Evolutionary conservation across 2,888 invertebrate genomes (phyloP).

Genomic region (Argyresthia albistria): DNA sequence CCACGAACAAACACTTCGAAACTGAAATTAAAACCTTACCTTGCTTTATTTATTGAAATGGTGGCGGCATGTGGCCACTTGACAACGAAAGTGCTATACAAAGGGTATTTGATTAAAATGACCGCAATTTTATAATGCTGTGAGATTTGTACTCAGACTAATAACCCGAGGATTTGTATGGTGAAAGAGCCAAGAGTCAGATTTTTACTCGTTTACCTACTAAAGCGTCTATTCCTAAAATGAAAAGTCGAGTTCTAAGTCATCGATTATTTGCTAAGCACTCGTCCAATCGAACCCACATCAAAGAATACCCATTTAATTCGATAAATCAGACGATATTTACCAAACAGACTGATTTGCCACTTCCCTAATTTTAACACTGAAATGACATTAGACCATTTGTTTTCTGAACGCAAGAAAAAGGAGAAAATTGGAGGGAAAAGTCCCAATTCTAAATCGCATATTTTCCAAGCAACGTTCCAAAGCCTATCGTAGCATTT

Average conservation of each 20-base stretch:
- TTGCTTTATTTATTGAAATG: constrained; percentile 14
- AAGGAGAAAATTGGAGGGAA: background rate
- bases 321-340: constrained; percentile 46
- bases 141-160: no score
- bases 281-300: constrained; percentile 40
- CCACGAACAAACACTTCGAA: no score
- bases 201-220: no score
- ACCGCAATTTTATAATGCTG: no score
- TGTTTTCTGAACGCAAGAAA: constrained; percentile 18
- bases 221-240: constrained; percentile 41
- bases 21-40: no score
- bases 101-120: no score
- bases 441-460: background rate
- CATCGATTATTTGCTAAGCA: constrained; percentile 41
- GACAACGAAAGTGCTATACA: background rate
- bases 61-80: constrained; percentile 18
- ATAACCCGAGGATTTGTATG: no score
- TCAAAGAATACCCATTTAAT: constrained; percentile 55
- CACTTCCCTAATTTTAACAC: constrained; percentile 32
- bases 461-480: background rate
- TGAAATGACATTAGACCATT: constrained; percentile 40
- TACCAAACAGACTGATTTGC: constrained; percentile 44
- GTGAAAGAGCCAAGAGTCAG: no score
- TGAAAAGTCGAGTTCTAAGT: constrained; percentile 52
- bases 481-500: background rate